Evolutionary conservation across 2,888 invertebrate genomes (phyloP).

Genomic region (Amphipyra tragopoginis): DNA sequence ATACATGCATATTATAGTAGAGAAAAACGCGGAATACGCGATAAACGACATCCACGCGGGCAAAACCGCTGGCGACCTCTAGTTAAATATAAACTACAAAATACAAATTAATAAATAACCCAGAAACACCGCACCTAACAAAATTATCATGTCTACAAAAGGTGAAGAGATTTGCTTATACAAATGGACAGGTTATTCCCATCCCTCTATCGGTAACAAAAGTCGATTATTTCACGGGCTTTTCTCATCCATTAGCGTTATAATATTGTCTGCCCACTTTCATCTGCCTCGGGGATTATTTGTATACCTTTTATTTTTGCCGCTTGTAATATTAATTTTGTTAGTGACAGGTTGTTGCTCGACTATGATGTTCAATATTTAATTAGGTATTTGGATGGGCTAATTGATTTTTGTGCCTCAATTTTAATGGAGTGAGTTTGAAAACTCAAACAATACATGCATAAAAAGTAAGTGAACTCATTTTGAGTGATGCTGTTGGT

Average conservation of each 20-base stretch:
- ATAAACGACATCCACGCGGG: no score
- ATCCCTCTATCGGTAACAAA: constrained; percentile 44
- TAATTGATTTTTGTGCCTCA: constrained; percentile 29
- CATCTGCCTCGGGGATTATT: constrained; percentile 48
- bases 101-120: constrained; percentile 22
- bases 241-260: constrained; percentile 62
- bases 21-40: no score
- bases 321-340: constrained; percentile 38
- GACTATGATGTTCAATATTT: constrained; percentile 30
- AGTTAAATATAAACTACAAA: background rate
- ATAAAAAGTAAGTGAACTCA: background rate
- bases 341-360: constrained; percentile 33
- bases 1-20: no score
- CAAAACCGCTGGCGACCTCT: no score
- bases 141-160: constrained; percentile 40
- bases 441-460: no score
- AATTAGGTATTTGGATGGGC: constrained; percentile 31
- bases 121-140: constrained; percentile 8
- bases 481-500: background rate
- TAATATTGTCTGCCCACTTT: constrained; percentile 55
- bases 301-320: constrained; percentile 43
- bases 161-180: constrained; percentile 49
- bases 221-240: constrained; percentile 61
- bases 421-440: constrained; percentile 17
- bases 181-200: constrained; percentile 38